Conservation (phyloP, 1,140 invertebrate genomes). For the Scaptomyza hsui region DNA sequence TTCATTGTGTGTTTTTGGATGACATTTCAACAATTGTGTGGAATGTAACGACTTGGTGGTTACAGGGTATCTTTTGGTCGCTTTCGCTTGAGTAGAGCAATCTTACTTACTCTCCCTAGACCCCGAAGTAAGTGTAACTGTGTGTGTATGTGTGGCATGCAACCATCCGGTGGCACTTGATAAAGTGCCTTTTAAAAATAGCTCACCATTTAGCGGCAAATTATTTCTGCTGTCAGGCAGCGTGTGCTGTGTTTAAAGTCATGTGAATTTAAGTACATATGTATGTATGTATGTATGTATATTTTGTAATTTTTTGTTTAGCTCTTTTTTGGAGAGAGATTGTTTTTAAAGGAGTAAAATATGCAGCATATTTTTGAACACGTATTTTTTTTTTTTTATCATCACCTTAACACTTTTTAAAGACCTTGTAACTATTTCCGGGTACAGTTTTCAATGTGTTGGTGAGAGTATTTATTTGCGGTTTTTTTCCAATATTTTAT, state of each 20-base stretch:
- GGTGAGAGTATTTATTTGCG: too few species aligned
- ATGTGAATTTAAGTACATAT: constrained; percentile 1
- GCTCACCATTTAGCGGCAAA: constrained; percentile 51
- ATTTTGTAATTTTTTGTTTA: not conserved
- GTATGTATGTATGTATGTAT: too few species aligned
- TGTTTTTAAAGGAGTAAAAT: not conserved
- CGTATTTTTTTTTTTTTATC: too few species aligned
- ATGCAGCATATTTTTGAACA: not conserved
- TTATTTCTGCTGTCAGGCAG: constrained; percentile 47
- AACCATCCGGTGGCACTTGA: constrained; percentile 38
- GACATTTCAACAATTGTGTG: too few species aligned
- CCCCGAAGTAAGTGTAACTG: constrained; percentile 10
- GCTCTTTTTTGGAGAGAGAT: not conserved
- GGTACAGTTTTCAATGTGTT: not conserved
- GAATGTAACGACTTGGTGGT: too few species aligned
- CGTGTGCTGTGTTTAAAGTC: constrained; percentile 42
- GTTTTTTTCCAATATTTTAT: too few species aligned
- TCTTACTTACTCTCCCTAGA: constrained; percentile 4
- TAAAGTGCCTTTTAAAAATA: constrained; percentile 50
- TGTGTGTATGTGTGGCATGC: constrained; percentile 35
- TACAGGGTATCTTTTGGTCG: not conserved
- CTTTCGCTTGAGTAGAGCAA: not conserved
- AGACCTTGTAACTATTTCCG: constrained; percentile 1
- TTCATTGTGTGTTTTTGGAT: too few species aligned
- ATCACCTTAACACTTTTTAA: too few species aligned